Evolutionary conservation across 2,888 invertebrate genomes (phyloP).

Genomic region (Eretmocerus hayati): DNA sequence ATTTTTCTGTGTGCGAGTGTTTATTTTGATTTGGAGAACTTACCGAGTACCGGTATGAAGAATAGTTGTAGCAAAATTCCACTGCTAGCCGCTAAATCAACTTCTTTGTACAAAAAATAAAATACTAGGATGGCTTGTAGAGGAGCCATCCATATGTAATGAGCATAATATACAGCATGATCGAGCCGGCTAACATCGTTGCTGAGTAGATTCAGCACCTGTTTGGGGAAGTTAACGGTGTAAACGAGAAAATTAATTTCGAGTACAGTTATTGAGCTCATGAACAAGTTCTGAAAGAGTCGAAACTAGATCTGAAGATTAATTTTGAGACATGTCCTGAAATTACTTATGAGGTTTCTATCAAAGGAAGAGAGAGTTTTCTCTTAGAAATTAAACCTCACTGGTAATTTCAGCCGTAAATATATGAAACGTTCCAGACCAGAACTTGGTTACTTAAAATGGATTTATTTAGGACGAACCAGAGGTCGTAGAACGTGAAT

Average conservation of each 20-base stretch:
- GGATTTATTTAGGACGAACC: too few species aligned
- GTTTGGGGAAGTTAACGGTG: constrained; percentile 17
- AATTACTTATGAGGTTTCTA: too few species aligned
- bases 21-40: constrained; percentile 25
- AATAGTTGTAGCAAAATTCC: constrained; percentile 47
- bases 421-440: too few species aligned
- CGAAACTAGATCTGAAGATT: too few species aligned
- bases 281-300: not conserved
- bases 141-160: constrained; percentile 73
- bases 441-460: too few species aligned
- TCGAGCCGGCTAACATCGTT: constrained; percentile 75
- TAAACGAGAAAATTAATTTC: not conserved
- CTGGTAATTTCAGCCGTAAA: too few species aligned
- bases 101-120: constrained; percentile 48
- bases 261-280: not conserved
- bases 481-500: too few species aligned
- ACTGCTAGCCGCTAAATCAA: constrained; percentile 51
- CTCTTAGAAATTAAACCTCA: too few species aligned
- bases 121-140: constrained; percentile 58
- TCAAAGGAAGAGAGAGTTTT: too few species aligned
- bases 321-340: too few species aligned
- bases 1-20: not conserved
- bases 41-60: constrained; percentile 46
- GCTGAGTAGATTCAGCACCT: constrained; percentile 60
- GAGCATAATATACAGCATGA: constrained; percentile 60